A percentile compares a stretch with the other conserved stretches of the same genome.
These are phyloP conservation scores for Merodon equestris DNA, from an alignment of 2,888 invertebrate species.

Conservation along the genomic window DNA sequence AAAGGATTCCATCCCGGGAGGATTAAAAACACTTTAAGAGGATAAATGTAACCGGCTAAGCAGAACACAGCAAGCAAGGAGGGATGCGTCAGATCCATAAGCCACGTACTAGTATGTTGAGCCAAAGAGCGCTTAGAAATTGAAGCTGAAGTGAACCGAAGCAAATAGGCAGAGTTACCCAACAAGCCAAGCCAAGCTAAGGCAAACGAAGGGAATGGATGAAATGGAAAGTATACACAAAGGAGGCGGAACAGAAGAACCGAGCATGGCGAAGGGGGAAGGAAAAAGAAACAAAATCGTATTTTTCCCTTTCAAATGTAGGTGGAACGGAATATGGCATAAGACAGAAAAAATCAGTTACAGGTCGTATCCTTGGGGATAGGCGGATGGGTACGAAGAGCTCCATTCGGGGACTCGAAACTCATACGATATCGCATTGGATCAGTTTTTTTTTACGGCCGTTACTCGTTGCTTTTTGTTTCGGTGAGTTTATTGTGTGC, in stretches of 20 bases:
- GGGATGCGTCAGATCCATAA: neutral
- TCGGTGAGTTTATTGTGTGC: constrained; percentile 60
- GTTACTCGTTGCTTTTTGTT: neutral
- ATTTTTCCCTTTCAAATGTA: constrained; percentile 29
- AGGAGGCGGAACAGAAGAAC: too few species aligned
- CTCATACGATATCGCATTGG: constrained; percentile 24
- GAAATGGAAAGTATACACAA: constrained; percentile 61
- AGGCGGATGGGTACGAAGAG: too few species aligned
- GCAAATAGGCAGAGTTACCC: constrained; percentile 40
- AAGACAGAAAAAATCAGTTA: constrained; percentile 52
- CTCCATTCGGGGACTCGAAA: constrained; percentile 48
- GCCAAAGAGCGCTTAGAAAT: constrained; percentile 14
- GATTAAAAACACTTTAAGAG: constrained; percentile 68
- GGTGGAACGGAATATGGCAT: constrained; percentile 12
- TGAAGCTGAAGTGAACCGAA: constrained; percentile 50
- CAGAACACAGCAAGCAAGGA: constrained; percentile 1
- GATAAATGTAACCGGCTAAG: constrained; percentile 62
- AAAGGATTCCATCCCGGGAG: constrained; percentile 56
- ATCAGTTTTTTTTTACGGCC: constrained; percentile 34
- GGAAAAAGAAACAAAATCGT: constrained; percentile 33
- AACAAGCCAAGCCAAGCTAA: neutral
- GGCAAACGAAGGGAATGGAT: constrained; percentile 24
- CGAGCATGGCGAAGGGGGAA: neutral
- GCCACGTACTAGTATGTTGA: neutral
- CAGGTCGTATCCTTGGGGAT: constrained; percentile 61